Evolutionary conservation across 2,113 vertebrate species (phyloP).

Genomic region (Eretmochelys imbricata): DNA sequence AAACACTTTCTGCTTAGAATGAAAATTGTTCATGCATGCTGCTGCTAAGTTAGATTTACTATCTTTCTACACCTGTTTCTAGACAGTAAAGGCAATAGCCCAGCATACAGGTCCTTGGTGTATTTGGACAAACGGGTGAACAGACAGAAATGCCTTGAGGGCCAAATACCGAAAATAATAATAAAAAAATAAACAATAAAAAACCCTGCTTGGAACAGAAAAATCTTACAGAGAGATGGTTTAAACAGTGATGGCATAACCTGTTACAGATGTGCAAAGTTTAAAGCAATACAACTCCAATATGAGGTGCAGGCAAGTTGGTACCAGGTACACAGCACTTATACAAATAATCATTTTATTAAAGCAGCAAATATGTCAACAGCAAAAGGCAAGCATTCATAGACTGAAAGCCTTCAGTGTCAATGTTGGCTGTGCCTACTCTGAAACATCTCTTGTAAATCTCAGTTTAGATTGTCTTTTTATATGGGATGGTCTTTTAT

Average conservation of each 20-base stretch:
- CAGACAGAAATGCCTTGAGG: slow-evolving; percentile 56
- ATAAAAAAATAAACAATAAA: background rate
- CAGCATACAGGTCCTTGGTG: slow-evolving; percentile 26
- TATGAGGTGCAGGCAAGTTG: slow-evolving; percentile 44
- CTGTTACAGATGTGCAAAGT: slow-evolving; percentile 64
- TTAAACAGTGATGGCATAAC: slow-evolving; percentile 32
- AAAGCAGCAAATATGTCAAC: background rate
- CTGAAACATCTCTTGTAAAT: background rate
- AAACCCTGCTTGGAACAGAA: background rate
- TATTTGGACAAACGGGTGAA: slow-evolving; percentile 51
- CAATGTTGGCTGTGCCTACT: background rate
- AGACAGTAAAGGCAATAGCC: slow-evolving; percentile 36
- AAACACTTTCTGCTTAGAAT: slow-evolving; percentile 57
- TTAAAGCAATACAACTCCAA: slow-evolving; percentile 41
- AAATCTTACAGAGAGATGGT: slow-evolving; percentile 20
- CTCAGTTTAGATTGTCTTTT: background rate
- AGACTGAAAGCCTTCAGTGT: background rate
- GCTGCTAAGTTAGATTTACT: slow-evolving; percentile 62
- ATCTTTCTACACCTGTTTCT: slow-evolving; percentile 35
- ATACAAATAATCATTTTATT: slow-evolving; percentile 16
- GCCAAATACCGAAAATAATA: slow-evolving; percentile 37
- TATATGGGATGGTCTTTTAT: background rate
- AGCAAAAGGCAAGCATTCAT: background rate
- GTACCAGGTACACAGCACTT: slow-evolving; percentile 6
- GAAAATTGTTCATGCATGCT: slow-evolving; percentile 39